A percentile compares a stretch with the other conserved stretches of the same genome.
Conservation (phyloP, 2,797 vertebrate genomes). For the Bradypodion pumilum region DNA sequence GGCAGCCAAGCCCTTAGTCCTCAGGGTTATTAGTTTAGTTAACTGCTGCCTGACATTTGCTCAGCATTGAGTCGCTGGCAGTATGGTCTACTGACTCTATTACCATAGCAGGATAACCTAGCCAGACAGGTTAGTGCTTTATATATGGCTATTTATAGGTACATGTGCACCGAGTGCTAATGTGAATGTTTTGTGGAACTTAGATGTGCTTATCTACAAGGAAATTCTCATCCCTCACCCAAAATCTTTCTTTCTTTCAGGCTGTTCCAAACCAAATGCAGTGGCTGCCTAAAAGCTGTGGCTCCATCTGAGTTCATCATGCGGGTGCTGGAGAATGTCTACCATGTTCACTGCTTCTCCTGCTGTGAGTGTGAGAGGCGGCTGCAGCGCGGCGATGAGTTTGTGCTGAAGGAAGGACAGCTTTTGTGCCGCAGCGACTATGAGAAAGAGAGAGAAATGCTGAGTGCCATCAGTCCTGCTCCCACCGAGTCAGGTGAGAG, state of each 20-base stretch:
- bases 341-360: slow-evolving; percentile 90
- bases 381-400: slow-evolving; percentile 89
- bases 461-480: slow-evolving; percentile 86
- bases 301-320: slow-evolving; percentile 90
- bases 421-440: slow-evolving; percentile 91
- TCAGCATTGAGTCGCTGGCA: no score
- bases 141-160: neutral
- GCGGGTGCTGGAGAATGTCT: slow-evolving; percentile 89
- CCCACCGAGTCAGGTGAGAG: slow-evolving; percentile 86
- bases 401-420: slow-evolving; percentile 91
- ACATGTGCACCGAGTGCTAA: neutral
- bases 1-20: no score
- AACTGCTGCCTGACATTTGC: no score
- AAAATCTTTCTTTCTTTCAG: slow-evolving; percentile 60
- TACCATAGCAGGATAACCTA: no score
- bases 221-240: no score
- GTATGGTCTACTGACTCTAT: no score
- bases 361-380: slow-evolving; percentile 92
- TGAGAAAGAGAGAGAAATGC: slow-evolving; percentile 91
- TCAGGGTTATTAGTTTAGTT: no score
- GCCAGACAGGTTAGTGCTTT: neutral
- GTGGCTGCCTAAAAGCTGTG: slow-evolving; percentile 86
- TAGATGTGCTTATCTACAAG: neutral
- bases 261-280: slow-evolving; percentile 90
- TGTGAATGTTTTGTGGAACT: neutral